Base-by-base conservation (phyloP, 2,888 invertebrate species). In the Hypolimnas misippus region DNA sequence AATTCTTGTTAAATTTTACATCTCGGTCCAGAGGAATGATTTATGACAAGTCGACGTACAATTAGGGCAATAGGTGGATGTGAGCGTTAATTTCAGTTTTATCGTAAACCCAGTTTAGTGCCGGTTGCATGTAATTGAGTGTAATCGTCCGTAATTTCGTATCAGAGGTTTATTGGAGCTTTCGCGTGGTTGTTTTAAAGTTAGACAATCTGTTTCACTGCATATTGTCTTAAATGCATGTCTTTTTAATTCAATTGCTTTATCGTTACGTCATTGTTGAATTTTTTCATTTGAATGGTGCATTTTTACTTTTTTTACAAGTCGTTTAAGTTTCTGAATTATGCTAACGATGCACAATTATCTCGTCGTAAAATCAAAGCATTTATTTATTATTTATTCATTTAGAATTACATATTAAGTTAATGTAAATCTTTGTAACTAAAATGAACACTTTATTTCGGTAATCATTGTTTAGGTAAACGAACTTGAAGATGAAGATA, bases 1-100 rank as follows among this genome's bases (percentile, higher is more conserved):
- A 81, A 85, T 89, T 87, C 88, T 88, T 83, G 80, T 78, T 81
- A 83, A 81, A 85, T 85, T 89, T 87, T 83, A 73, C 71, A 68
- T 73, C 71, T 76, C 77, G 78, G 81, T 79, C 81, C 70, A 66
- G 61, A 56, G 64, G 69, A 70, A 85, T 89, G 88, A 91, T 90
- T 91, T 90, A 91, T 89, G 78, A 79, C 70, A 60, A 64, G 69
- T 71, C 66, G 72, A 81, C 76, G 74, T 81, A 76, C 80, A 88
- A 90, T 90, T 84, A 88, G 86, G 76, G 76, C 78, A 80, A 75
- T 71, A 76, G 78, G 78, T 78, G 77, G 72, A 74, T 64, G 69
- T 63, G 75, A 78, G 84, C 84, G 82, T 88, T 88, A 86, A 88
- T 89, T 88, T 87, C 73, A 81, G 81, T 86, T 83, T 80, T 76